Conservation (phyloP, 53 echinoderm and acorn worm genomes). For the Luidia sarsii region DNA sequence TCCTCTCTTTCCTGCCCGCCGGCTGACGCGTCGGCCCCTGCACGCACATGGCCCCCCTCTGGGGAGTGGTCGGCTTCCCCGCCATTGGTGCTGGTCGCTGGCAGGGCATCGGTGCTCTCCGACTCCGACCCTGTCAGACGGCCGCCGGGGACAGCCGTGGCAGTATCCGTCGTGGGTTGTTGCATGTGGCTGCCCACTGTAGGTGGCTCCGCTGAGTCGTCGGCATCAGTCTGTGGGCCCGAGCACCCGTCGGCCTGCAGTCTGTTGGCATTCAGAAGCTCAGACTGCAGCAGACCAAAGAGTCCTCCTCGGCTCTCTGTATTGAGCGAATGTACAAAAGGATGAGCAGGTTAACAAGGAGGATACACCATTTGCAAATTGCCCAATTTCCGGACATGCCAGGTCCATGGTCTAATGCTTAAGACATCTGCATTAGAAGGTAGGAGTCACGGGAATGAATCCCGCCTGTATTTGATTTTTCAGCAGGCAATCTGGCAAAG, state of each 20-base stretch:
- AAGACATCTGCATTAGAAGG: too few relatives aligned
- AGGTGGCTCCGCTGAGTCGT: not conserved
- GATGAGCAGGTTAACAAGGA: too few relatives aligned
- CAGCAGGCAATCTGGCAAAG: too few relatives aligned
- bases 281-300: conserved; percentile 23
- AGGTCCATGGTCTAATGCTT: too few relatives aligned
- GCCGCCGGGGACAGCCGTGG: not conserved
- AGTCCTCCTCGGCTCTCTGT: conserved; percentile 42
- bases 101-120: too few relatives aligned
- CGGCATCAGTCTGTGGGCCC: not conserved
- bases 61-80: not conserved
- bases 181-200: not conserved
- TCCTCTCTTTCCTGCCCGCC: not conserved
- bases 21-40: conserved; percentile 7
- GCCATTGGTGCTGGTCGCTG: not conserved
- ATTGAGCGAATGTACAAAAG: too few relatives aligned
- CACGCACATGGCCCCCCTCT: not conserved
- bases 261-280: conserved; percentile 6
- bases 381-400: too few relatives aligned
- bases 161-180: conserved; percentile 2
- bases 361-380: too few relatives aligned
- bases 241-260: not conserved
- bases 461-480: too few relatives aligned
- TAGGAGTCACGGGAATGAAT: too few relatives aligned
- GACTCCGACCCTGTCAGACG: not conserved